Base-by-base conservation (phyloP, 2,113 vertebrate species). In the Pitta sordida region DNA sequence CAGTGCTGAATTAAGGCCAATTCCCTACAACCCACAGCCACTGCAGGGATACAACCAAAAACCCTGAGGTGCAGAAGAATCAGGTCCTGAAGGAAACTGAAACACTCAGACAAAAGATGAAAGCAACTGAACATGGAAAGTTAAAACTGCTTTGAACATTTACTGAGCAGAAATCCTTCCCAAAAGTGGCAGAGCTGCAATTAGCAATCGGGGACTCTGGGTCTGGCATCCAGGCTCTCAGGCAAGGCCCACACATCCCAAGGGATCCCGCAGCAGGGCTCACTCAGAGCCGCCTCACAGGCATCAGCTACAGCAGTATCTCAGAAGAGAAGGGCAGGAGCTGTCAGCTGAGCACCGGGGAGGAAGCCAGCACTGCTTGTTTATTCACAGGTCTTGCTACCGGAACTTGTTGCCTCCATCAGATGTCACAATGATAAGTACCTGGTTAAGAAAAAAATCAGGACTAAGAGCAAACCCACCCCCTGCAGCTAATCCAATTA, bases 401-500 rank as follows among this genome's bases (percentile, higher is more conserved):
- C 65, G 18, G 1, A 85, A 69, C 53, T 55, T 83, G 43, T 49
- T 86, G 56, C 60, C 69, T 86, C 64, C 52, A 71, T 92, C 74
- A 71, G 73, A 68, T 73, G 44, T 68, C 91, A 88, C 68, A 60
- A 62, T 10, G n/a, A 6, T 49, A 93, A 94, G 77, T 29, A 95
- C 65, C 81, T 84, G 56, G 39, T 68, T 24, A 84, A 91, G 67
- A 41, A 63, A 86, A 63, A 76, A 43, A 24, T 21, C 43, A 37
- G 10, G 37, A 91, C 64, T 26, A 71, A 5, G 37, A 74, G 80
- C 17, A 88, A 94, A 90, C 68, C 46, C 51, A 67, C 24, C 80
- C 77, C 79, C 86, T 68, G 32, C 85, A 94, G 78, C 73, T 90
- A 96, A 96, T 89, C 79, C 89, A 93, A 48, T 92, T 95, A 97